Base-by-base conservation (phyloP, 2,113 vertebrate species). In the Bufo gargarizans region DNA sequence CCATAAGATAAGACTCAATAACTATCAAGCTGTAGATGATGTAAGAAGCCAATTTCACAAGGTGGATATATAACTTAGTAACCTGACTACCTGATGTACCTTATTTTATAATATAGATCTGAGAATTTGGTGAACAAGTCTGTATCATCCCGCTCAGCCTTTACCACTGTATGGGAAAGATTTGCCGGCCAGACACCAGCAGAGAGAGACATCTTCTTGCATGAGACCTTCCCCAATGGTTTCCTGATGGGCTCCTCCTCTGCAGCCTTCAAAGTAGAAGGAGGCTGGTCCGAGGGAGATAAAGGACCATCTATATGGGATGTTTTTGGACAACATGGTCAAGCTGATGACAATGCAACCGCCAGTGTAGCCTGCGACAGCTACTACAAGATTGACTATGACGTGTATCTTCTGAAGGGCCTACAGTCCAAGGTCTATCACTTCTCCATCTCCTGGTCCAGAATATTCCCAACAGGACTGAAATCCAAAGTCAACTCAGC, bases 381-480 rank as follows among this genome's bases (percentile, higher is more conserved):
- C 92, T 98, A 97, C 92, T 92, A 97, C 90, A 98, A 99, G 90
- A 93, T 93, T n/a, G 94, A 94, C 69, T 95, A 95, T 56, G 98
- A 99, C 1, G 58, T 96, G 17, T 95, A 97, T 89, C 94, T 99
- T 2, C 95, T 99, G 8, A 94, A 95, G 47, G 96, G 97, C 84
- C 95, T 99, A 88, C 91, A 77, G 22, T 91, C 94, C 53, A 93
- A 96, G 6, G 91, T 96, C 81, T 98, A 97, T 91, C 97, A 99
- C 91, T 98, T 99, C 92, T 98, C 98, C 83, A 93, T 99, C 69
- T 99, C 98, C 82, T 99, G 98, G 98, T 93, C 97, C 43, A 95
- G 98, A 72, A 92, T 99, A 91, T 98, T 98, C 89, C 96, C 97
- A 22, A 86, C 90, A 3, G 98, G 97, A 58, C 90, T 86, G 12